A percentile compares a stretch with the other conserved stretches of the same genome.
phyloP scores from a whole-genome alignment of 35 echinoderm and acorn worm genomes.

The Nesometra sesokonis region DNA sequence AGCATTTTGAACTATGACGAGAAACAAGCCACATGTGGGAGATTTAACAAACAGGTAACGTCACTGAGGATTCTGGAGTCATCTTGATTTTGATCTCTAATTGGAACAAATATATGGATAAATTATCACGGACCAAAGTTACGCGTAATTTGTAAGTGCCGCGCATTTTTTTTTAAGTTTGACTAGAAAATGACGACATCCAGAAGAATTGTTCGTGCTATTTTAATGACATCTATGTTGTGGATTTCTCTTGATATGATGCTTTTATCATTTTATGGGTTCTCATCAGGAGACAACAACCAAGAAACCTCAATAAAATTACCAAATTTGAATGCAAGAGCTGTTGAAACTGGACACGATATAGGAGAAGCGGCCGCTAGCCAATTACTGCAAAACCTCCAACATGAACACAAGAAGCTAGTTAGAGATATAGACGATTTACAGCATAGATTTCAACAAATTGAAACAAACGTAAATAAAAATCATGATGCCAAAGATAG shows the following conservation, averaged over 20 bases:
- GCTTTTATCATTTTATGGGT: background rate
- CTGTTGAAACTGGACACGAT: background rate
- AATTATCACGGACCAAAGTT: no score
- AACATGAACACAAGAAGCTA: background rate
- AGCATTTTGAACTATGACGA: no score
- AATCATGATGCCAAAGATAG: background rate
- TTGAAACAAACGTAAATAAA: background rate
- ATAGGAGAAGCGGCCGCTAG: background rate
- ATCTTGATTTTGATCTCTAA: no score
- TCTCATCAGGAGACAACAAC: background rate
- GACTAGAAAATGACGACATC: background rate
- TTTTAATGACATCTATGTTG: background rate
- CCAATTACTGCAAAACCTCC: background rate
- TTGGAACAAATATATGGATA: no score
- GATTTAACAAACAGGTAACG: no score
- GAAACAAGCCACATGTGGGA: no score
- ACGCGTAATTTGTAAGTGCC: no score
- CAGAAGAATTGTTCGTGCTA: background rate
- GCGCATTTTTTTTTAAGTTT: no score
- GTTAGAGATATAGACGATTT: background rate
- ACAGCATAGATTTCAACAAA: background rate
- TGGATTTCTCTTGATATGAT: background rate
- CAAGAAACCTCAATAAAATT: background rate
- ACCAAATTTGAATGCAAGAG: background rate
- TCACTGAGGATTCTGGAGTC: no score